Base-by-base conservation (phyloP, 2,888 invertebrate genomes). In the Scotopteryx bipunctaria region DNA sequence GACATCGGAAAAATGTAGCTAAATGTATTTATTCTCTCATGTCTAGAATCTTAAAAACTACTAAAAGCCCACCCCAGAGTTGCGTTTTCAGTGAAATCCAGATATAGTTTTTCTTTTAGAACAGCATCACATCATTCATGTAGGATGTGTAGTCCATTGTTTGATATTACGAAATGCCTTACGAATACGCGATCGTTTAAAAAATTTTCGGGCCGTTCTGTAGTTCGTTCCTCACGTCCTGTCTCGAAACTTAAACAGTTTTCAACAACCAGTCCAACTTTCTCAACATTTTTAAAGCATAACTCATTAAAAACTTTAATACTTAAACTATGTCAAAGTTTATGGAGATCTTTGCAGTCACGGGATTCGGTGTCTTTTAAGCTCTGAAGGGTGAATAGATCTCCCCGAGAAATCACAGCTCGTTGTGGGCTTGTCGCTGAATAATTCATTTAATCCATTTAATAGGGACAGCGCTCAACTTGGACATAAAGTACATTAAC, bases 371-470 rank as follows among this genome's bases (percentile, higher is more conserved):
- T 59, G 49, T 59, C 46, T 33, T 57, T 58, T 52, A 48, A 58
- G 45, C 52, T 45, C 57, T 50, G 38, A 42, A 37, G 45, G 40
- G 37, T 36, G 49, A 57, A 57, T 48, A 43, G 33, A 57, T 55
- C 65, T 61, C 59, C 64, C 59, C 59, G 48, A 71, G 67, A 73
- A 73, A 73, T 73, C 65, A 52, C 45, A 66, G 62, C 63, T 68
- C 70, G 71, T 72, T 71, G 69, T 68, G 69, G 53, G 71, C 70
- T 72, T 73, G 64, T 64, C 72, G 58, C 72, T 87, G 86, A 87
- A 87, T 88, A 69, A 88, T 87, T 83, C 85, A 88, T 87, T 85
- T 87, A 86, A 87, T 87, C 78, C 78, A 79, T 78, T 78, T 81
- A 83, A 81, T 80, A 80, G 78, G 71, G 67, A 53, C 63, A 63